Conservation (phyloP, 2,888 invertebrate genomes). For the Oeneis ivallda region DNA sequence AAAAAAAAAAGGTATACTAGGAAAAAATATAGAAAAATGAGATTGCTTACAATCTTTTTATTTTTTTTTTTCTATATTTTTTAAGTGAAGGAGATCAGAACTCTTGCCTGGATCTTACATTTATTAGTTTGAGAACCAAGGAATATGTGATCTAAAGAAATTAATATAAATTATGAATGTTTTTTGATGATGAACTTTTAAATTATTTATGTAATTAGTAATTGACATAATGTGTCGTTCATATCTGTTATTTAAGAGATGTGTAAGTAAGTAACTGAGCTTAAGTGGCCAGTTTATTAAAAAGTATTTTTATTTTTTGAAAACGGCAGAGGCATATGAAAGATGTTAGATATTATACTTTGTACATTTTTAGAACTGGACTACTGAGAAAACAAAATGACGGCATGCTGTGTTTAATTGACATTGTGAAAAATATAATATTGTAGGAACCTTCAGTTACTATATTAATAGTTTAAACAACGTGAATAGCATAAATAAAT, state of each 20-base stretch:
- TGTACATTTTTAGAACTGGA: constrained; percentile 12
- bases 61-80: too few species aligned
- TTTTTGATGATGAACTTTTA: neutral
- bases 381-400: neutral
- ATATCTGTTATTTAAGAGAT: neutral
- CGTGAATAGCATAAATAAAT: constrained; percentile 21
- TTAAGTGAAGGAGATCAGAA: neutral
- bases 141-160: neutral
- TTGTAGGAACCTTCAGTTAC: constrained; percentile 7
- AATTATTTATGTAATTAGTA: neutral
- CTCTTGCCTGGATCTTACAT: neutral
- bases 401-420: neutral
- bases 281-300: constrained; percentile 5
- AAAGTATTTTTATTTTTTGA: too few species aligned
- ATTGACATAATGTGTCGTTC: neutral
- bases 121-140: neutral
- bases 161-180: neutral
- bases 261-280: neutral
- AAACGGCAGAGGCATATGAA: neutral
- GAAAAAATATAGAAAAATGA: too few species aligned
- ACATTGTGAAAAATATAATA: neutral
- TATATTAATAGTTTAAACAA: neutral
- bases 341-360: neutral
- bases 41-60: too few species aligned
- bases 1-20: too few species aligned